Evolutionary conservation across 2,888 invertebrate genomes (phyloP).

Genomic region (Meiosimyza platycephala): DNA sequence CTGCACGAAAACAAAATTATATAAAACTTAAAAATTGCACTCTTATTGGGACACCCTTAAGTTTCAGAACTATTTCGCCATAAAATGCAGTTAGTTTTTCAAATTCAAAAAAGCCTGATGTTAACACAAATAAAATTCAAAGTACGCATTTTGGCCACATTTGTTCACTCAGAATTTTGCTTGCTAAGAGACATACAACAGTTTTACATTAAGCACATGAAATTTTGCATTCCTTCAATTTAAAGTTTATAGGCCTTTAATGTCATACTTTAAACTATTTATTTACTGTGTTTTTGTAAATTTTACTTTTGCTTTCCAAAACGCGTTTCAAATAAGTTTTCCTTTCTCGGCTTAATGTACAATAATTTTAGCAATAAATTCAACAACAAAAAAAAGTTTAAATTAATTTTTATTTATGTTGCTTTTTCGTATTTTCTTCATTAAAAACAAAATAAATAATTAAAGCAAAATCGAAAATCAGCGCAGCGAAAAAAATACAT

Average conservation of each 20-base stretch:
- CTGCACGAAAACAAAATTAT: too few relatives aligned
- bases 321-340: conserved; percentile 1
- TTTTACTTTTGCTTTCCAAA: conserved; percentile 13
- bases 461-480: conserved; percentile 55
- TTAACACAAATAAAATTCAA: too few relatives aligned
- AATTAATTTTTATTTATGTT: conserved; percentile 14
- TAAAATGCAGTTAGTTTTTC: too few relatives aligned
- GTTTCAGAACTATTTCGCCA: too few relatives aligned
- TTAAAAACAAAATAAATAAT: conserved; percentile 33
- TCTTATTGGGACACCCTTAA: too few relatives aligned
- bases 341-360: conserved; percentile 32
- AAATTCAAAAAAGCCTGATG: too few relatives aligned
- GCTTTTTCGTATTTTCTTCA: conserved; percentile 34
- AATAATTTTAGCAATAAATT: conserved; percentile 18
- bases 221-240: not conserved
- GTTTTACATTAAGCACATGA: conserved; percentile 6
- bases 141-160: too few relatives aligned
- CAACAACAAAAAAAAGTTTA: conserved; percentile 7
- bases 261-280: conserved; percentile 10
- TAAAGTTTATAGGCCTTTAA: conserved; percentile 17
- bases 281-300: conserved; percentile 9
- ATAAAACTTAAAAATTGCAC: too few relatives aligned
- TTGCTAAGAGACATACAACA: not conserved
- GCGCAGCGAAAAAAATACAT: conserved; percentile 58
- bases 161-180: too few relatives aligned